These are phyloP conservation scores for Ferdinandea cuprea DNA, from an alignment of 2,888 invertebrate genomes.

Conservation along the genomic window DNA sequence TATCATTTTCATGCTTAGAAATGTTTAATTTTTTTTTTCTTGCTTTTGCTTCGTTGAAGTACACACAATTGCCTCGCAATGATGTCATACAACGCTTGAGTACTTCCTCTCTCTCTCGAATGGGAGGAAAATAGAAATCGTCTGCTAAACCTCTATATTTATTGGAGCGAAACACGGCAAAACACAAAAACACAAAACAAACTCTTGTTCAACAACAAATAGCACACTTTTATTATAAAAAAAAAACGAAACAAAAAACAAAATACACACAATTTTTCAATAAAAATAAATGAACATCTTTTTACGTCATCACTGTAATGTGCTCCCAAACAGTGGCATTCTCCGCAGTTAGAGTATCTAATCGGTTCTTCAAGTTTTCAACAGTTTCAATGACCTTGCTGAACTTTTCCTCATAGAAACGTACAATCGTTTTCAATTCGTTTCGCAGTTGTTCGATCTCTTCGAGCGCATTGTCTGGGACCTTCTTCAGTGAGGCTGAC, in stretches of 20 bases:
- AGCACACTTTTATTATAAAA: slow-evolving; percentile 16
- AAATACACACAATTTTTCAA: no score
- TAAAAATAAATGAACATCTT: background rate
- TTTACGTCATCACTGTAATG: slow-evolving; percentile 77
- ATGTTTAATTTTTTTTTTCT: no score
- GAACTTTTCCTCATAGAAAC: slow-evolving; percentile 79
- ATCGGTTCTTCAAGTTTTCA: slow-evolving; percentile 75
- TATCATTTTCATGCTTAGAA: background rate
- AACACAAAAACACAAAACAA: slow-evolving; percentile 36
- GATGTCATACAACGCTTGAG: slow-evolving; percentile 56
- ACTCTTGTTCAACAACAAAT: slow-evolving; percentile 30
- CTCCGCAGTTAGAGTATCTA: slow-evolving; percentile 76
- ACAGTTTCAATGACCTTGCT: slow-evolving; percentile 74
- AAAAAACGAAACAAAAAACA: background rate
- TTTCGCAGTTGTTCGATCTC: slow-evolving; percentile 77
- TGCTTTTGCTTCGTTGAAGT: background rate
- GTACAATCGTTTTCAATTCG: slow-evolving; percentile 78
- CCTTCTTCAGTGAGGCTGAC: slow-evolving; percentile 17
- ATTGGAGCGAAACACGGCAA: slow-evolving; percentile 66
- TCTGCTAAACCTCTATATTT: slow-evolving; percentile 13
- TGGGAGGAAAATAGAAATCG: slow-evolving; percentile 23
- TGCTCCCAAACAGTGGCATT: slow-evolving; percentile 79
- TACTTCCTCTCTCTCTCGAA: slow-evolving; percentile 14
- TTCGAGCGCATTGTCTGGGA: background rate
- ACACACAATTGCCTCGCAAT: background rate